Conservation (phyloP, 2,888 invertebrate genomes). For the Subacronicta megacephala region DNA sequence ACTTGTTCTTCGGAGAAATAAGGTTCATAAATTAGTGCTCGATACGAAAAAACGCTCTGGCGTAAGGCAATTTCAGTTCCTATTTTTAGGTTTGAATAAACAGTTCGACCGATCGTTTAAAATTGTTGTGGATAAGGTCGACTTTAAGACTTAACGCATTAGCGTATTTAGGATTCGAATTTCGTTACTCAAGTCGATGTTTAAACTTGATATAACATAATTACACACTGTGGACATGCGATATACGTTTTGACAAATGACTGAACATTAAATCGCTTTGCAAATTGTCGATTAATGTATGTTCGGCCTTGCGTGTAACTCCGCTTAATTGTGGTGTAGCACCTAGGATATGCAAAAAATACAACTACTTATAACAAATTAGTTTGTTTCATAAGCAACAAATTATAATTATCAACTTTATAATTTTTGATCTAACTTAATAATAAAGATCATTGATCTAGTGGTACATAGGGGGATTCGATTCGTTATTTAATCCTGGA, state of each 20-base stretch:
- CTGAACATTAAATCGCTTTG: slow-evolving; percentile 50
- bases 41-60: slow-evolving; percentile 29
- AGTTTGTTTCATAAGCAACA: slow-evolving; percentile 38
- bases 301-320: slow-evolving; percentile 48
- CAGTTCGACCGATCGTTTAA: slow-evolving; percentile 32
- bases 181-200: slow-evolving; percentile 20
- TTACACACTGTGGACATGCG: slow-evolving; percentile 35
- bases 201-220: slow-evolving; percentile 35
- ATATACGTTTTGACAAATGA: slow-evolving; percentile 53
- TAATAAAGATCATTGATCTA: too few species aligned
- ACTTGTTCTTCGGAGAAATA: slow-evolving; percentile 35
- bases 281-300: slow-evolving; percentile 45
- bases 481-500: too few species aligned
- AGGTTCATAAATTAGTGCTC: slow-evolving; percentile 33
- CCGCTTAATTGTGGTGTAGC: slow-evolving; percentile 37
- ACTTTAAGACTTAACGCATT: slow-evolving; percentile 34
- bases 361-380: slow-evolving; percentile 42
- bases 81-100: slow-evolving; percentile 45
- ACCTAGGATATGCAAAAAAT: slow-evolving; percentile 31
- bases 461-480: too few species aligned
- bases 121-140: slow-evolving; percentile 23
- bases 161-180: slow-evolving; percentile 35
- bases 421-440: slow-evolving; percentile 30
- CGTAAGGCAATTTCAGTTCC: slow-evolving; percentile 45
- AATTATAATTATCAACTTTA: slow-evolving; percentile 17